These are phyloP conservation scores for Argya squamiceps DNA, from an alignment of 2,797 vertebrate genomes.

Conservation along the genomic window DNA sequence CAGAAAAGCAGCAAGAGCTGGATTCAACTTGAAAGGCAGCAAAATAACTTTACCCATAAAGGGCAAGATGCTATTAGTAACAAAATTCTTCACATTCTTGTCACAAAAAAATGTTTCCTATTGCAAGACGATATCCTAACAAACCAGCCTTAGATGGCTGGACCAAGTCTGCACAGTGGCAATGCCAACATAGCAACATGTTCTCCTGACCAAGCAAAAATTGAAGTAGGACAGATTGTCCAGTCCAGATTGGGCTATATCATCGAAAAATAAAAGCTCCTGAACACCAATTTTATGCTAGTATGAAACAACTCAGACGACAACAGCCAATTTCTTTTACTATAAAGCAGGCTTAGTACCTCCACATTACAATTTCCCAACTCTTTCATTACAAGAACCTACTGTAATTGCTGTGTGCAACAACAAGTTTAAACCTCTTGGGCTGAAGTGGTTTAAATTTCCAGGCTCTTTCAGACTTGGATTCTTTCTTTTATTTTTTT, in stretches of 20 bases:
- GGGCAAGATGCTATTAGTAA: conserved; percentile 13
- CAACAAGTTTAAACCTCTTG: background rate
- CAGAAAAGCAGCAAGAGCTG: background rate
- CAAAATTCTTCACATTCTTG: conserved; percentile 50
- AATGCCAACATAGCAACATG: background rate
- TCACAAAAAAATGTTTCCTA: background rate
- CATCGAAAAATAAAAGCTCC: conserved; percentile 29
- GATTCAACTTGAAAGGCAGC: background rate
- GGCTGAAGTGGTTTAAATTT: conserved; percentile 36
- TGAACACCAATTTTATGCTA: background rate
- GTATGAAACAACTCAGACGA: background rate
- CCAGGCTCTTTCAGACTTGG: background rate
- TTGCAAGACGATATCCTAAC: background rate
- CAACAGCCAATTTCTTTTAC: background rate
- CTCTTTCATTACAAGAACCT: conserved; percentile 10
- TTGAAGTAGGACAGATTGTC: background rate
- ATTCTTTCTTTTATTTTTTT: background rate
- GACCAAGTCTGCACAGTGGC: background rate
- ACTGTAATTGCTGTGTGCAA: conserved; percentile 10
- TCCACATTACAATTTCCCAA: background rate
- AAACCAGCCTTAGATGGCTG: conserved; percentile 45
- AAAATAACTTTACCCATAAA: conserved; percentile 48
- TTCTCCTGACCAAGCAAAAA: conserved; percentile 6
- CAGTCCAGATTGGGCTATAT: background rate
- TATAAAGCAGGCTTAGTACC: background rate